Conservation (phyloP, 2,888 invertebrate species). For the Tipula vernalis region DNA sequence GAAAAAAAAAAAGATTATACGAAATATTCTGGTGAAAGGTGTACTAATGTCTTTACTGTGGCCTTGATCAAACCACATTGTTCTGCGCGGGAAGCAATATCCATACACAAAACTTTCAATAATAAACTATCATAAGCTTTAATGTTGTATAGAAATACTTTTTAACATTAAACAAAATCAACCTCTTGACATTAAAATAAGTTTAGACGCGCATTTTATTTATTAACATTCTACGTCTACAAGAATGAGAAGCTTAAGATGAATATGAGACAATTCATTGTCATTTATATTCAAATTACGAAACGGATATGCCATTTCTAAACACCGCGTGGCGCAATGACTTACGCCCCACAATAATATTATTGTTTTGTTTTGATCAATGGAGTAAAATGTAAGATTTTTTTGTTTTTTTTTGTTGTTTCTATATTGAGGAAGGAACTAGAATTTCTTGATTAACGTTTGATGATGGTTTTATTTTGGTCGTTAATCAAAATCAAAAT, state of each 20-base stretch:
- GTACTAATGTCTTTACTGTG: not conserved
- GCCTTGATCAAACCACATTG: not conserved
- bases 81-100: not conserved
- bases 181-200: not conserved
- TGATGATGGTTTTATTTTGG: not conserved
- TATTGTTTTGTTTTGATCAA: not conserved
- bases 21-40: not conserved
- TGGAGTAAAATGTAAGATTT: not conserved
- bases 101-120: not conserved
- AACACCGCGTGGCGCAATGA: not conserved
- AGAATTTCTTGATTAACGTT: not conserved
- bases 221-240: not conserved
- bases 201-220: not conserved
- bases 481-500: not conserved
- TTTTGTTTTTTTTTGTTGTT: too few relatives aligned
- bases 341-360: not conserved
- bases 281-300: not conserved
- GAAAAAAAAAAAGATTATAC: not conserved
- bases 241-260: not conserved
- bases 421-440: not conserved
- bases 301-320: not conserved
- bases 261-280: not conserved
- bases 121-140: not conserved
- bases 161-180: not conserved
- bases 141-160: not conserved